Base-by-base conservation (phyloP, 2,797 vertebrate genomes). In the Trachurus trachurus region DNA sequence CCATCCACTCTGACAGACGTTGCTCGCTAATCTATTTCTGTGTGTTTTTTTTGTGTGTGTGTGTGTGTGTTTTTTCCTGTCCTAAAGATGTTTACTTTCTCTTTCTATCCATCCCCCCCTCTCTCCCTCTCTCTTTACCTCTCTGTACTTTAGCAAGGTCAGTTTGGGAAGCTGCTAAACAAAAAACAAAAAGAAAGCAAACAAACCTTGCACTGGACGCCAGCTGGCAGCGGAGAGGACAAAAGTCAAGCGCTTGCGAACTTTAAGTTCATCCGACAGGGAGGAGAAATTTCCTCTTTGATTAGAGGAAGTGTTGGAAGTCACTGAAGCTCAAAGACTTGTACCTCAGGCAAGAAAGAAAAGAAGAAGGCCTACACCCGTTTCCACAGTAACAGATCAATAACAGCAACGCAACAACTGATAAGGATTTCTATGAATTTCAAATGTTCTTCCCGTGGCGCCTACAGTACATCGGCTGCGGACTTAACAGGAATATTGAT, bases 1-100 rank as follows among this genome's bases (percentile, higher is more conserved):
- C n/a, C 84, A 80, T 87, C 92, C 92, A 95, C 93, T 96, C 87
- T 94, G 93, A 95, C 89, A 88, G 91, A 93, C 91, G 78, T 86
- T 81, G 80, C 74, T 78, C 50, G 77, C 90, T 93, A 92, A 94
- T 95, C 94, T 94, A 93, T 94, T 90, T 92, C 83, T 79, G 72
- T 79, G 71, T 60, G 72, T 67, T 67, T 21, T 73, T 53, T 74
- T 71, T 26, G 26, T 26, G 26, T 26, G 26, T 26, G 26, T 26
- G 26, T 26, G 26, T 26, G 26, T 26, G 26, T 26, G 26, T 26
- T 26, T 26, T 26, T 71, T 34, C 31, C 60, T 60, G 68, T 92
- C 80, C 86, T 87, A 90, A 92, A 92, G 84, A 94, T 90, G 88
- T 90, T 91, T 90, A 86, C 81, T 76, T 81, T 74, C 59, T 65